Conservation (phyloP, 2,797 vertebrate species). For the Chloroceryle amazona region DNA sequence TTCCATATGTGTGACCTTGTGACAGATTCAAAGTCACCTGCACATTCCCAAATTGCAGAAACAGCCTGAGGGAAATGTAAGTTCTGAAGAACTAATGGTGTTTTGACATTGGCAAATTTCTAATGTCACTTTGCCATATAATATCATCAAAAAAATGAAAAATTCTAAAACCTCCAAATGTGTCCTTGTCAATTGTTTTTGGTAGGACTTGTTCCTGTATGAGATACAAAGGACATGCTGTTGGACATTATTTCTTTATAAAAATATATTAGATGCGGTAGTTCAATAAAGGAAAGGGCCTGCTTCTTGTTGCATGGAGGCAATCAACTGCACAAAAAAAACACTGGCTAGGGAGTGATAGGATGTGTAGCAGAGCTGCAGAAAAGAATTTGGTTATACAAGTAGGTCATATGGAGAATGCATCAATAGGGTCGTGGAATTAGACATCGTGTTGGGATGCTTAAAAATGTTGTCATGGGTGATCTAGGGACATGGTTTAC, state of each 20-base stretch:
- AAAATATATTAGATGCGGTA: not conserved
- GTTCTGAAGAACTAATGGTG: not conserved
- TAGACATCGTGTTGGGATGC: not conserved
- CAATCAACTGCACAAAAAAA: not conserved
- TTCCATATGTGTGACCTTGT: not conserved
- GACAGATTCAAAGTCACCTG: not conserved
- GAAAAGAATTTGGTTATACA: not conserved
- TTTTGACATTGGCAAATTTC: not conserved
- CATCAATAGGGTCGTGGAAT: not conserved
- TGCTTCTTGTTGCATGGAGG: not conserved
- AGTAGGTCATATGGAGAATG: not conserved
- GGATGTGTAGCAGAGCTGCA: not conserved
- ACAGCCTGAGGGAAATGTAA: not conserved
- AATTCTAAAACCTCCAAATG: not conserved
- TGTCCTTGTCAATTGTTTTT: not conserved
- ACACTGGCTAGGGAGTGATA: not conserved
- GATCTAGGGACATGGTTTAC: not conserved
- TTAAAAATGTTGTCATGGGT: not conserved
- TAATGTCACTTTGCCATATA: not conserved
- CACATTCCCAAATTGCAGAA: not conserved
- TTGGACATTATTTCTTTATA: not conserved
- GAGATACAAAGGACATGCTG: not conserved
- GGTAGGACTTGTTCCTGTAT: not conserved
- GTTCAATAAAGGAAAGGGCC: not conserved
- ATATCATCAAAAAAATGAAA: not conserved